Evolutionary conservation across 2,113 vertebrate genomes (phyloP), one percentile per base, ranked within the genome.

Genomic region (Xerus inauris): DNA sequence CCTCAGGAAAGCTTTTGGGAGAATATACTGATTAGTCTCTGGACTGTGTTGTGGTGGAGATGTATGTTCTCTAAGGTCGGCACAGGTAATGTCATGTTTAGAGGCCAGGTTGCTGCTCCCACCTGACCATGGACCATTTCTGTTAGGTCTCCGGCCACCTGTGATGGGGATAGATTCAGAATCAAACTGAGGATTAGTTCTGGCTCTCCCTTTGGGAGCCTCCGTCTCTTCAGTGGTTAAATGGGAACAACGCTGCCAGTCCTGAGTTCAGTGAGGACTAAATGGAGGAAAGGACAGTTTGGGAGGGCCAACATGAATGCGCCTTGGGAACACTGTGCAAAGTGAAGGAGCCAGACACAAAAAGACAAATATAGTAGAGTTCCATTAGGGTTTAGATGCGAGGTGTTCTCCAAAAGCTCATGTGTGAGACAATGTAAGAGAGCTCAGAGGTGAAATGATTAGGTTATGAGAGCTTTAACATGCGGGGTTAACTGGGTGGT

Each of bases 31-130:
- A 54, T 77, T 54, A 40, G 45, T 77, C 67, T 85, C 38, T 42
- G 51, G 54, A 32, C 64, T 45, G 80, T 6, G 11, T 62, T 24
- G 5, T 20, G 17, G 71, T 11, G 45, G 54, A 26, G 17, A 22
- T 2, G 4, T 12, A 2, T 20, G 7, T 30, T 35, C 35, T 35
- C 30, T 10, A 24, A 42, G 28, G 32, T 54, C 26, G 22, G 51
- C 45, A 7, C 1, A 35, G 45, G n/a, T n/a, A 45, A 24, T 0
- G 4, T 0, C 4, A 0, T 0, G 35, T 20, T 35, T 64, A 8
- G 45, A 69, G 57, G n/a, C 30, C 22, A 22, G 13, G 11, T 42
- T 14, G 3, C 4, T 0, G 0, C 26, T 81, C 42, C 20, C 5
- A 1, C 17, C 65, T 65, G 76, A 45, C 24, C 8, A 6, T 30